phyloP scores from a whole-genome alignment of 2,113 vertebrate genomes.

The Meriones unguiculatus region DNA sequence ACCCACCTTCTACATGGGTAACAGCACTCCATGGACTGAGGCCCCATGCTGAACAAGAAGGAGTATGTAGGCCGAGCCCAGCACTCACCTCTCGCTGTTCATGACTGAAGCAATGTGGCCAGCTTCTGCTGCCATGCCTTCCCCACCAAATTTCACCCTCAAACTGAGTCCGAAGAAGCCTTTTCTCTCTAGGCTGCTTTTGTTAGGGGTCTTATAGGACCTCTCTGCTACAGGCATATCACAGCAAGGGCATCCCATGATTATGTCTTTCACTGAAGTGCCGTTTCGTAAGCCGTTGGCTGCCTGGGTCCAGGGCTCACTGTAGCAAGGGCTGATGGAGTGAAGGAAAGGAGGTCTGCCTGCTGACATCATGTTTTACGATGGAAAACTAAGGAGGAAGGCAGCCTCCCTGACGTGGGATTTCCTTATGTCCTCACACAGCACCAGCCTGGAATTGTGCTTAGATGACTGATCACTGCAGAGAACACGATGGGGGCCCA shows the following conservation, averaged over 20 bases:
- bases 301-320: not conserved
- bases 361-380: not conserved
- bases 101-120: too few relatives aligned
- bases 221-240: not conserved
- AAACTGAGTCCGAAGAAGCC: not conserved
- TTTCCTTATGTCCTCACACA: conserved; percentile 58
- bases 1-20: too few relatives aligned
- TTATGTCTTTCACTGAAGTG: accelerated
- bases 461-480: conserved; percentile 23
- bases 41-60: not conserved
- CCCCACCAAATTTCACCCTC: not conserved
- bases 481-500: not conserved
- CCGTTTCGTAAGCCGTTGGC: accelerated
- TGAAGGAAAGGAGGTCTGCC: not conserved
- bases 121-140: not conserved
- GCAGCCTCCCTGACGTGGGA: conserved; percentile 40
- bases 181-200: too few relatives aligned
- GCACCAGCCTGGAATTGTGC: conserved; percentile 32
- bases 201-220: not conserved
- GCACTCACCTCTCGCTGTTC: not conserved
- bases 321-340: not conserved
- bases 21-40: too few relatives aligned
- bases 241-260: not conserved
- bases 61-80: too few relatives aligned
- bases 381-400: not conserved